Conservation (phyloP, 1,140 invertebrate genomes). For the Heliconius hermathena region DNA sequence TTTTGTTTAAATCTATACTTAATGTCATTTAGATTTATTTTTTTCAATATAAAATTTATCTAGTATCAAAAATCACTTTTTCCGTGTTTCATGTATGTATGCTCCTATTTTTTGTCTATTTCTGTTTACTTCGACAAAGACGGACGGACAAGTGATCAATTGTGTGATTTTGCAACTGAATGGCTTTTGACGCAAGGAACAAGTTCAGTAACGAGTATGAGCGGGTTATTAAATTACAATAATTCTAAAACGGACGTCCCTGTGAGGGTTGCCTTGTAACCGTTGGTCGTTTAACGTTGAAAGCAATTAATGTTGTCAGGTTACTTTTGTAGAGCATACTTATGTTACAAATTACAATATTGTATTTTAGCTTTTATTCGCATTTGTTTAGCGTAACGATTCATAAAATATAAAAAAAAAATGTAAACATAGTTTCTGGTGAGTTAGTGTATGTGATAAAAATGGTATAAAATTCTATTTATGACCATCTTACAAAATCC, state of each 20-base stretch:
- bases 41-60: too few species aligned
- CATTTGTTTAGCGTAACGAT: not conserved
- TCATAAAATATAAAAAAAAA: not conserved
- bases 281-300: conserved; percentile 35
- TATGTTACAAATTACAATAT: conserved; percentile 10
- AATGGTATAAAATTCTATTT: not conserved
- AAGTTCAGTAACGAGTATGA: conserved; percentile 42
- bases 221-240: conserved; percentile 76
- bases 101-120: not conserved
- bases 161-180: conserved; percentile 67
- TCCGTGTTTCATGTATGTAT: too few species aligned
- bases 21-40: too few species aligned
- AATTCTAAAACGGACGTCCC: conserved; percentile 55
- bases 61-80: too few species aligned
- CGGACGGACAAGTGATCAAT: conserved; percentile 70
- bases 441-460: not conserved
- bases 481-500: not conserved
- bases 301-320: conserved; percentile 27
- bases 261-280: conserved; percentile 29
- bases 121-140: conserved; percentile 40
- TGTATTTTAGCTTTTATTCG: not conserved
- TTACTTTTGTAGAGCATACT: conserved; percentile 11
- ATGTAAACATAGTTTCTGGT: not conserved
- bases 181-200: conserved; percentile 51
- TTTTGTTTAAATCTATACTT: too few species aligned